Conservation (phyloP, 1,140 invertebrate genomes). For the Dreissena polymorpha region DNA sequence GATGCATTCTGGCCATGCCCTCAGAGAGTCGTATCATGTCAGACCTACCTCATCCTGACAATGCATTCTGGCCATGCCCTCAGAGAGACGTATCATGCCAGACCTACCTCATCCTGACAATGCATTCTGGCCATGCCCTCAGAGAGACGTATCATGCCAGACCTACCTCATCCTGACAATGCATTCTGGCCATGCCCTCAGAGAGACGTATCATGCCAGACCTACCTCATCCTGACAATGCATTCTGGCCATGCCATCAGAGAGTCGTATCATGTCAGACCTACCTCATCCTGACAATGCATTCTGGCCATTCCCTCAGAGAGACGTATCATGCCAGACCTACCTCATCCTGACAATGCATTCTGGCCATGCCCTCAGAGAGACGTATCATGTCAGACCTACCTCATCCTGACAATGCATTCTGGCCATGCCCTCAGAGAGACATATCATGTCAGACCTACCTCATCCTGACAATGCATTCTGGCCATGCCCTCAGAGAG, state of each 20-base stretch:
- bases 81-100: too few relatives aligned
- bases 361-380: constrained; percentile 96
- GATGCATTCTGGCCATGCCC: constrained; percentile 97
- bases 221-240: constrained; percentile 94
- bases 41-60: too few relatives aligned
- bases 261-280: constrained; percentile 96
- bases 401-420: too few relatives aligned
- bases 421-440: too few relatives aligned
- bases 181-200: too few relatives aligned
- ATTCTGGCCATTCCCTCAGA: too few relatives aligned
- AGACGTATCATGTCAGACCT: constrained; percentile 97
- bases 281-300: too few relatives aligned
- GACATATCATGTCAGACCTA: constrained; percentile 78
- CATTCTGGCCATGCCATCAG: constrained; percentile 97
- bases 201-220: not conserved
- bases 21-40: constrained; percentile 97
- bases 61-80: too few relatives aligned
- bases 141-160: constrained; percentile 96
- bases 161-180: too few relatives aligned
- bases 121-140: constrained; percentile 98
- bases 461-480: constrained; percentile 95
- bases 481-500: constrained; percentile 98
- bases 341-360: constrained; percentile 96
- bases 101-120: constrained; percentile 91
- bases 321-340: constrained; percentile 11